phyloP scores from a whole-genome alignment of 1,140 invertebrate species.

The Drepana arcuata region DNA sequence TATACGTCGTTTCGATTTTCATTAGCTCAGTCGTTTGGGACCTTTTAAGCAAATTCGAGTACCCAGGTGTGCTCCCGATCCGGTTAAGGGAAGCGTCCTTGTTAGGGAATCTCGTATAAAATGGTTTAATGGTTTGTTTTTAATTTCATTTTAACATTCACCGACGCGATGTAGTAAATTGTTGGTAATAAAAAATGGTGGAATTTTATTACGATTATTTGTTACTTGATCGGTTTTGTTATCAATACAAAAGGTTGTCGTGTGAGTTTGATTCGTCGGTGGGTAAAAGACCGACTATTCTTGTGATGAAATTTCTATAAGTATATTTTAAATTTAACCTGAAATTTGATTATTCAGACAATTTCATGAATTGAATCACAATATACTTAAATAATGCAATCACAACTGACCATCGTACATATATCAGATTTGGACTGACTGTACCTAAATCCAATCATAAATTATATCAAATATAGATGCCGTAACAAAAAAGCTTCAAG shows the following conservation, averaged over 20 bases:
- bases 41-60: slow-evolving; percentile 66
- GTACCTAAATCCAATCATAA: too few relatives aligned
- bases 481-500: too few relatives aligned
- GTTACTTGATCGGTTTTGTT: slow-evolving; percentile 28
- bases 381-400: too few relatives aligned
- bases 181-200: slow-evolving; percentile 47
- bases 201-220: slow-evolving; percentile 35
- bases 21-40: slow-evolving; percentile 50
- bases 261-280: slow-evolving; percentile 18
- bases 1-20: slow-evolving; percentile 23
- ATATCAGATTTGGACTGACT: too few relatives aligned
- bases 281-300: too few relatives aligned
- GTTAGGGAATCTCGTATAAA: slow-evolving; percentile 67
- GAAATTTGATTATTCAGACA: too few relatives aligned
- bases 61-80: slow-evolving; percentile 70
- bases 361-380: too few relatives aligned
- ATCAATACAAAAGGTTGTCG: too few relatives aligned
- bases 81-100: slow-evolving; percentile 69
- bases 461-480: too few relatives aligned
- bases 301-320: too few relatives aligned
- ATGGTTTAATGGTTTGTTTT: slow-evolving; percentile 71
- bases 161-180: slow-evolving; percentile 48
- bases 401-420: too few relatives aligned
- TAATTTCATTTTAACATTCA: slow-evolving; percentile 66
- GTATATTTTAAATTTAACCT: too few relatives aligned